Evolutionary conservation across 2,113 vertebrate genomes (phyloP).

Genomic region (Sturnus vulgaris): DNA sequence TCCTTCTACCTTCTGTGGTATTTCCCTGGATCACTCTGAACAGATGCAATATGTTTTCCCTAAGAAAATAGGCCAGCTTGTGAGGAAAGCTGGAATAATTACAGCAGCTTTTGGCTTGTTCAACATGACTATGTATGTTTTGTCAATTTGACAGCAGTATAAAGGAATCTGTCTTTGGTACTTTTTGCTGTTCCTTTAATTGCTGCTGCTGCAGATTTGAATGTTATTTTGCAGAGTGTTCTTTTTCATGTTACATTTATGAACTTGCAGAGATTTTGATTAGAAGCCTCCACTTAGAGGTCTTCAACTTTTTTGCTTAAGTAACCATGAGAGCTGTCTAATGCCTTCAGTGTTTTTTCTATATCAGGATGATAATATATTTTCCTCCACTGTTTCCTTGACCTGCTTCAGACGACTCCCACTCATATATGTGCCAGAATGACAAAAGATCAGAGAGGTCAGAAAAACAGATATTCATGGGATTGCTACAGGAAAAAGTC

Average conservation of each 20-base stretch:
- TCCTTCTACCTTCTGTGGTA: conserved; percentile 34
- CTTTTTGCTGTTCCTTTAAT: not conserved
- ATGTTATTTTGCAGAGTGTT: not conserved
- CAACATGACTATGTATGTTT: not conserved
- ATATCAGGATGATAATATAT: not conserved
- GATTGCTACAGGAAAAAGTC: not conserved
- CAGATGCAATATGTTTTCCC: not conserved
- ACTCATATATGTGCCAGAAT: not conserved
- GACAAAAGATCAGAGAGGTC: not conserved
- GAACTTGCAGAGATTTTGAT: not conserved
- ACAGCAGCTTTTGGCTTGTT: conserved; percentile 9
- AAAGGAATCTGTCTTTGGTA: not conserved
- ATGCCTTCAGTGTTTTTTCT: not conserved
- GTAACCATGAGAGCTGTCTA: not conserved
- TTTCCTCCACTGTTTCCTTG: not conserved
- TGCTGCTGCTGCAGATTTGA: not conserved
- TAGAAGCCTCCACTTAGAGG: not conserved
- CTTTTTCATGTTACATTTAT: not conserved
- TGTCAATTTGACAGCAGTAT: not conserved
- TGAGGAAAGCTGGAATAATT: conserved; percentile 29
- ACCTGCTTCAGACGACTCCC: not conserved
- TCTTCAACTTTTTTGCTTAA: not conserved
- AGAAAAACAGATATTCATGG: not conserved
- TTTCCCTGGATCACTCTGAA: conserved; percentile 11
- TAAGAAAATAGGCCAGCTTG: not conserved